phyloP scores from a whole-genome alignment of 2,797 vertebrate genomes.

The Syngnathus acus region DNA sequence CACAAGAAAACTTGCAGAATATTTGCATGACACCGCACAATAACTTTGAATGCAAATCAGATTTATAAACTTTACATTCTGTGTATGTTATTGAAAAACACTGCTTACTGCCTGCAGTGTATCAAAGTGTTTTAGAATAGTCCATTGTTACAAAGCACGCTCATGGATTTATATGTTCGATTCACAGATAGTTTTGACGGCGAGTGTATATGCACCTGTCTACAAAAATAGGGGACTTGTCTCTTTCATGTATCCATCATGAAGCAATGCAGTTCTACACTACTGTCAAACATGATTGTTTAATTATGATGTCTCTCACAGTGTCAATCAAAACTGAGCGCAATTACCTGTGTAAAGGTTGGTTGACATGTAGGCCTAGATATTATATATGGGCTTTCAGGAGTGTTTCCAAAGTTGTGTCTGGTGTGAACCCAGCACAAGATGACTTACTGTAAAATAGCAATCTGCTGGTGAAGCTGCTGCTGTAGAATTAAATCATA shows the following conservation, averaged over 20 bases:
- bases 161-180: not conserved
- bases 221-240: too few relatives aligned
- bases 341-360: too few relatives aligned
- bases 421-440: not conserved
- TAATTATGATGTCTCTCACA: too few relatives aligned
- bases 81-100: not conserved
- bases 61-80: not conserved
- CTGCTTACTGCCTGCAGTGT: not conserved
- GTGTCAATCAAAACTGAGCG: too few relatives aligned
- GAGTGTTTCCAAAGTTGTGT: not conserved
- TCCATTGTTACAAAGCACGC: not conserved
- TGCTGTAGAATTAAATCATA: not conserved
- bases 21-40: not conserved
- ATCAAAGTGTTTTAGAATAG: not conserved
- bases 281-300: too few relatives aligned
- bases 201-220: too few relatives aligned
- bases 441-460: not conserved
- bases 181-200: too few relatives aligned
- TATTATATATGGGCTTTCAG: not conserved
- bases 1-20: not conserved
- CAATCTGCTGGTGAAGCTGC: not conserved
- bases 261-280: too few relatives aligned
- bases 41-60: conserved; percentile 1
- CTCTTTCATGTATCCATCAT: too few relatives aligned
- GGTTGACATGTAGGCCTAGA: not conserved